Evolutionary conservation across 92 coral and sea anemone genomes (phyloP), one percentile per base, ranked within the genome.

Genomic region (Blastomussa wellsi): DNA sequence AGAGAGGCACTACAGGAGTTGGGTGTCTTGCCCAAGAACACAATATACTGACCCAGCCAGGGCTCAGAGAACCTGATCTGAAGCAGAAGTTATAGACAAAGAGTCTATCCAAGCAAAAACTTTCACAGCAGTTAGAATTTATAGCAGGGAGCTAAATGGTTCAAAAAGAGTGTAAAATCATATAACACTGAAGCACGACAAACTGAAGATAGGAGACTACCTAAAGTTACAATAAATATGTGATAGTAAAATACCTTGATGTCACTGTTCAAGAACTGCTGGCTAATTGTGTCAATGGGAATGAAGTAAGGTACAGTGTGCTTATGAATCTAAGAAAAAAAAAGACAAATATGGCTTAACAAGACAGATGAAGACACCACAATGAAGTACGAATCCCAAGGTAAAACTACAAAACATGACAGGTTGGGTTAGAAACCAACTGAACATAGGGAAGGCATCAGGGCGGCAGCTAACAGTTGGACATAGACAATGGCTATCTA

Each of bases 261-360:
- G 74, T 86, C 90, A 17, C 80, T 80, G 82, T 90, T 90, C 37
- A 90, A 44, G 88, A 86, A 76, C 14, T 55, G 83, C 69, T 90
- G 81, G 47, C 79, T 53, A 47, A 90, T 62, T 13, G 37, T 41
- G 38, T 90, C 85, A 75, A 90, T 71, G 31, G 90, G 88, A 38
- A 90, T 87, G 75, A 90, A 90, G 73, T 90, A 90, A 16, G 90
- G 93, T 49, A 90, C 74, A 41, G 90, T 86, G 67, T 87, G 90
- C 66, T 82, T 90, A 78, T 85, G 79, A 35, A 90, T 60, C 93
- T 90, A 64, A 69, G 28, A 14, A 10, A 70, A 19, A 69, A 9
- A 73, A n/a, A 44, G 1, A 44, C 7, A 41, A 41, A 44, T 0
- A 44, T 44, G 49, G 49, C 49, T 44, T 8, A 3, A 44, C 49